Percentiles rank a stretch among this genome's conserved stretches.
phyloP scores from a whole-genome alignment of 1,140 invertebrate species.

The Neodiprion pinetum region DNA sequence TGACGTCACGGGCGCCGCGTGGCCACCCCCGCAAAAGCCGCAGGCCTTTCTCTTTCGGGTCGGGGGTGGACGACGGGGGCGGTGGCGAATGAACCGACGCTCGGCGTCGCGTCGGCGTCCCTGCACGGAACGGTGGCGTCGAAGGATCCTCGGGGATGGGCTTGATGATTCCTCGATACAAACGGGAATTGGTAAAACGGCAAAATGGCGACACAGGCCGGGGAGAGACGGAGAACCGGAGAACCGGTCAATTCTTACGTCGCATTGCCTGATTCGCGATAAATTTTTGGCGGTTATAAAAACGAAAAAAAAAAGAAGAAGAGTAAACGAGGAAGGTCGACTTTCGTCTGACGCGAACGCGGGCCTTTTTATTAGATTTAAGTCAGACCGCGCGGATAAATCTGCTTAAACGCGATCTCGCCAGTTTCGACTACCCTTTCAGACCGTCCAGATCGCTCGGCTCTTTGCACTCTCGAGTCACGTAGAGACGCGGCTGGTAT shows the following conservation, averaged over 20 bases:
- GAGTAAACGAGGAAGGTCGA: neutral
- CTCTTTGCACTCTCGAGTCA: too few species aligned
- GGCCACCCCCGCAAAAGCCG: conserved; percentile 48
- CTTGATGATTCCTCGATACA: conserved; percentile 55
- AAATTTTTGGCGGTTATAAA: neutral
- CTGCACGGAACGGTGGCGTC: conserved; percentile 42
- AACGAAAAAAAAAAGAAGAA: neutral
- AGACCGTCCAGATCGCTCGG: neutral
- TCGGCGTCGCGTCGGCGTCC: conserved; percentile 38
- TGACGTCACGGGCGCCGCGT: conserved; percentile 48
- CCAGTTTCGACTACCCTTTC: conserved; percentile 1
- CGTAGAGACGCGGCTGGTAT: too few species aligned
- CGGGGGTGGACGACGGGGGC: conserved; percentile 37
- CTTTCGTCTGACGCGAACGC: neutral
- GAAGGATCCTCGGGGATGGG: conserved; percentile 37
- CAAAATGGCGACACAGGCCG: conserved; percentile 46
- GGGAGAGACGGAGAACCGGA: too few species aligned
- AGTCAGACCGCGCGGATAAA: neutral
- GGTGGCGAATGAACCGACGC: conserved; percentile 43
- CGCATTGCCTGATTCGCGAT: neutral
- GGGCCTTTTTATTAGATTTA: too few species aligned
- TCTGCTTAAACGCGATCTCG: neutral
- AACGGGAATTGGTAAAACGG: conserved; percentile 47
- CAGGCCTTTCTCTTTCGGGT: conserved; percentile 49
- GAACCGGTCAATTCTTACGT: neutral